phyloP scores from a whole-genome alignment of 2,113 vertebrate species.

The Gadus chalcogrammus region DNA sequence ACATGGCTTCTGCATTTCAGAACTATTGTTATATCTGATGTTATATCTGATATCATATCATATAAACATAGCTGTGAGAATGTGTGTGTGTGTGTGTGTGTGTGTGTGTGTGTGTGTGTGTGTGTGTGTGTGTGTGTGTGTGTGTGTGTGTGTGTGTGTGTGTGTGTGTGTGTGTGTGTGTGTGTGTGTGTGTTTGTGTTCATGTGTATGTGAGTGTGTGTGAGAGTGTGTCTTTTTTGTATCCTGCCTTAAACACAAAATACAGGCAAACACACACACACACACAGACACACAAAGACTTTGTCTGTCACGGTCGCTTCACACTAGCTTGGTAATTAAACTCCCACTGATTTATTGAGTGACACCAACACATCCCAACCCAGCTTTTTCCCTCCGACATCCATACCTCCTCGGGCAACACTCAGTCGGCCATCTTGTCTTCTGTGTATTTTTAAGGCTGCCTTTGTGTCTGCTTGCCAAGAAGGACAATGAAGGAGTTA shows the following conservation, averaged over 20 bases:
- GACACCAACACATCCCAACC: slow-evolving; percentile 92
- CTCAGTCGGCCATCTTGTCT: slow-evolving; percentile 69
- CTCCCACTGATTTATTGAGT: slow-evolving; percentile 96
- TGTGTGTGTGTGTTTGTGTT: too few relatives aligned
- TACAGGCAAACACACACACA: slow-evolving; percentile 7
- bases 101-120: too few relatives aligned
- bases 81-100: neutral
- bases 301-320: slow-evolving; percentile 79
- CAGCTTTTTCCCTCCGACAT: slow-evolving; percentile 88
- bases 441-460: slow-evolving; percentile 29
- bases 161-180: too few relatives aligned
- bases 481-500: slow-evolving; percentile 25
- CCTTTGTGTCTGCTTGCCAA: slow-evolving; percentile 34
- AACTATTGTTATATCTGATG: slow-evolving; percentile 13
- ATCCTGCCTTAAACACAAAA: neutral
- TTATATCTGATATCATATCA: neutral
- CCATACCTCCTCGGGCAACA: slow-evolving; percentile 85
- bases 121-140: too few relatives aligned
- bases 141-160: too few relatives aligned
- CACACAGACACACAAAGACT: slow-evolving; percentile 15
- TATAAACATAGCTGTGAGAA: slow-evolving; percentile 6
- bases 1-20: slow-evolving; percentile 77
- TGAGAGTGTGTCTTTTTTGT: too few relatives aligned
- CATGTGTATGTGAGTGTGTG: too few relatives aligned
- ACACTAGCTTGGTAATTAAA: slow-evolving; percentile 92